Evolutionary conservation across 2,797 vertebrate genomes (phyloP), one percentile per base, ranked within the genome.

Genomic region (Chromobotia macracanthus): DNA sequence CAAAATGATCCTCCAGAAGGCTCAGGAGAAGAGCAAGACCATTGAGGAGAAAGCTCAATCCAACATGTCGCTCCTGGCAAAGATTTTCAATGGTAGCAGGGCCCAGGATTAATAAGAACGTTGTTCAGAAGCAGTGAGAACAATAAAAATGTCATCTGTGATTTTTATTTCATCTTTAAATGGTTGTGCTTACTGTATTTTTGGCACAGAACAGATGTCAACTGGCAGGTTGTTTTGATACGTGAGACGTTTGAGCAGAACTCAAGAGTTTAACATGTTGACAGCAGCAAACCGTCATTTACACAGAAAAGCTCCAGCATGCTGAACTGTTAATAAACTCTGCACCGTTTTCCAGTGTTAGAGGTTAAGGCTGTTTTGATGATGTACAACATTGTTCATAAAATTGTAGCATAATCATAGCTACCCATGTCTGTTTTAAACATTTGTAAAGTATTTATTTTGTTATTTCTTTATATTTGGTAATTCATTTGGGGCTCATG

Each of bases 21-120:
- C 88, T 65, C 85, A 90, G 80, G 90, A 90, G 3, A 86, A 85
- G 25, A 88, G 73, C 11, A 84, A 87, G 71, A 84, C 88, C 72
- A 82, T 92, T 0, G 89, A 94, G 81, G 69, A 82, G 64, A 91
- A 93, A 84, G 89, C 93, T 2, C 91, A 92, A 66, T 93, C 94
- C 11, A 94, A 95, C 2, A 80, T 92, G 28, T 94, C 93, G 0
- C 90, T 97, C 61, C 89, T 97, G 60, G 92, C 94, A 25, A 96
- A 92, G 87, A 97, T 97, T 80, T 97, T 97, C 88, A 95, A 92
- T 75, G 82, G 90, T 35, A 83, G 78, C 18, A 75, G 67, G 18
- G 77, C 85, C 25, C 60, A 87, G 51, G 31, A 80, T 56, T 86
- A 80, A 84, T 56, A 18, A 18, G 9, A 19, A 19, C 21, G 23